A percentile compares a stretch with the other conserved stretches of the same genome.
phyloP scores from a whole-genome alignment of 2,888 invertebrate species.

The Archaeoteleia sp. region DNA sequence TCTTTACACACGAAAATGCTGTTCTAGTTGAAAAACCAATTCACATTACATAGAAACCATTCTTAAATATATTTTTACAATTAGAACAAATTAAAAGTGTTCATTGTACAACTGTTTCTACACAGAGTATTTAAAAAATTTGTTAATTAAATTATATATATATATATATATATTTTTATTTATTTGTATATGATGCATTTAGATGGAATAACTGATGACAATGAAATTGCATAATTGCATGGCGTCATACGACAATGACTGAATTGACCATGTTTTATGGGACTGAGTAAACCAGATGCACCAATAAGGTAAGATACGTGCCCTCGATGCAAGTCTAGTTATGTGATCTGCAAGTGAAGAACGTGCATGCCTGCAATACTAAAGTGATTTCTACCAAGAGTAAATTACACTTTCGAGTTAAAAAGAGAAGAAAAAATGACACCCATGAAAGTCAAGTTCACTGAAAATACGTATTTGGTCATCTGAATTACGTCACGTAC shows the following conservation, averaged over 20 bases:
- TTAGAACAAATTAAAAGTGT: no score
- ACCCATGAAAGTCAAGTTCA: no score
- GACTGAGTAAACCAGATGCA: constrained; percentile 47
- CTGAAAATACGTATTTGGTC: no score
- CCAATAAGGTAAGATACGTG: constrained; percentile 45
- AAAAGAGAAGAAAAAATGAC: neutral
- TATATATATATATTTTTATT: neutral
- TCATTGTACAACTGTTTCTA: no score
- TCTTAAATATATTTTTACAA: no score
- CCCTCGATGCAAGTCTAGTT: constrained; percentile 18
- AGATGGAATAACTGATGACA: constrained; percentile 14
- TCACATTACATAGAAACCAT: no score
- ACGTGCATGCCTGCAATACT: constrained; percentile 5
- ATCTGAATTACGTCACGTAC: no score
- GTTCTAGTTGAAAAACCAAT: neutral
- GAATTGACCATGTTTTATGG: constrained; percentile 48
- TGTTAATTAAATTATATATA: neutral
- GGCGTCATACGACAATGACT: constrained; percentile 49
- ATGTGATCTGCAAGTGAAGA: constrained; percentile 27
- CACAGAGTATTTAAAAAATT: constrained; percentile 2
- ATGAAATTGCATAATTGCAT: constrained; percentile 37
- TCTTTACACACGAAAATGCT: no score
- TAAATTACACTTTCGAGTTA: neutral
- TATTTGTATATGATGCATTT: neutral
- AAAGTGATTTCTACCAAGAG: neutral